Conservation (phyloP, 2,888 invertebrate genomes). For the Tryphoninae sp. region DNA sequence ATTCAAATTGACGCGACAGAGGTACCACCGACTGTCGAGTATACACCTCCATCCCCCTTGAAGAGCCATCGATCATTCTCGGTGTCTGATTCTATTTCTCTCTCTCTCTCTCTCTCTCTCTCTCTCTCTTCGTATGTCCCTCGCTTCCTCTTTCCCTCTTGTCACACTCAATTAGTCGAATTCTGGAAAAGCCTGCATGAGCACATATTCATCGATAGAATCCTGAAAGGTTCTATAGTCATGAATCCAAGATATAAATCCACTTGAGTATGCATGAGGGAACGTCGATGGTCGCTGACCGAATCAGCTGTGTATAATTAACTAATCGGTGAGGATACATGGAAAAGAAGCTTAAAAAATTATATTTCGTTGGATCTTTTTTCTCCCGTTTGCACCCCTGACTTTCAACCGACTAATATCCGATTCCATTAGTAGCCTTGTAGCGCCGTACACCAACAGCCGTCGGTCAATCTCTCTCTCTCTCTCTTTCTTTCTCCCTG, state of each 20-base stretch:
- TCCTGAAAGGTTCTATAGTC: constrained; percentile 13
- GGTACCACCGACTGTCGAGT: neutral
- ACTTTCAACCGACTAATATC: constrained; percentile 2
- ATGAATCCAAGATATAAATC: constrained; percentile 29
- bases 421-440: constrained; percentile 20
- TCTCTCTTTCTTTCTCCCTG: neutral
- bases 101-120: neutral
- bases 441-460: constrained; percentile 9
- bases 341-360: constrained; percentile 6
- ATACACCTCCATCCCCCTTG: neutral
- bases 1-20: constrained; percentile 15
- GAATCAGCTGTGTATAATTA: constrained; percentile 19
- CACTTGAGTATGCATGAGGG: neutral
- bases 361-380: neutral
- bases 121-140: neutral
- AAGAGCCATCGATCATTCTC: constrained; percentile 39
- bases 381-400: neutral
- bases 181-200: constrained; percentile 16
- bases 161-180: constrained; percentile 40
- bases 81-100: neutral
- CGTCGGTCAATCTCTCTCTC: neutral
- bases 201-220: neutral
- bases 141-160: neutral
- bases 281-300: neutral
- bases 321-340: constrained; percentile 8